Percentiles rank a stretch among this genome's conserved stretches.
These are phyloP conservation scores for Saturnia pavonia DNA, from an alignment of 2,888 invertebrate genomes.

Conservation along the genomic window DNA sequence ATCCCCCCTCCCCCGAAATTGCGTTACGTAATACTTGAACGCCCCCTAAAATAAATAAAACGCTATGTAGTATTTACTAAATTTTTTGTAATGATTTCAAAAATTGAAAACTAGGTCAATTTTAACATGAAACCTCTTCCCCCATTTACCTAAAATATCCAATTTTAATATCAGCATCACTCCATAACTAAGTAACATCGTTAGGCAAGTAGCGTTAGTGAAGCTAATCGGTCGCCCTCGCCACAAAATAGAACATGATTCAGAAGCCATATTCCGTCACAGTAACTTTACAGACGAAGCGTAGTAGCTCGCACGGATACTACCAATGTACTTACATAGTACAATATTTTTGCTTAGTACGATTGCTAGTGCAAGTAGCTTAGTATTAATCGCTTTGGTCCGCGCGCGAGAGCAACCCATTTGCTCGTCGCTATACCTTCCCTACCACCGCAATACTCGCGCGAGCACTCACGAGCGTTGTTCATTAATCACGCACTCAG, in stretches of 20 bases:
- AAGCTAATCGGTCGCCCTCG: constrained; percentile 23
- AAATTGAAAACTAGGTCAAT: background rate
- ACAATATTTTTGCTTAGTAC: too few species aligned
- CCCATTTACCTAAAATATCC: constrained; percentile 18
- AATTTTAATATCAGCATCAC: constrained; percentile 22
- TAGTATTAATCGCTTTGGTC: too few species aligned
- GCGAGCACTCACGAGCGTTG: too few species aligned
- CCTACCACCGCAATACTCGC: too few species aligned
- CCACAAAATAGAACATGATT: constrained; percentile 8
- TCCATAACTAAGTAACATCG: constrained; percentile 23
- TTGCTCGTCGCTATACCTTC: too few species aligned
- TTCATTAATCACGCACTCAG: too few species aligned
- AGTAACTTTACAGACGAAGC: background rate
- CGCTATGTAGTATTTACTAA: background rate
- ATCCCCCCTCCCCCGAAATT: too few species aligned
- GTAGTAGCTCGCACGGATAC: background rate
- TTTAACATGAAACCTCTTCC: constrained; percentile 10
- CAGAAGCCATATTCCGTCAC: constrained; percentile 2
- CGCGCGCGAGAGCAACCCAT: too few species aligned
- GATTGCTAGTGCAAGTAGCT: too few species aligned
- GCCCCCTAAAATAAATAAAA: too few species aligned
- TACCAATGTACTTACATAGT: too few species aligned
- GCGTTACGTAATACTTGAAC: too few species aligned
- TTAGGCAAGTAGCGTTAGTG: constrained; percentile 20
- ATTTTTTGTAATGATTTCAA: background rate